These are phyloP conservation scores for Idaea biselata DNA, from an alignment of 2,888 invertebrate species.

Conservation along the genomic window DNA sequence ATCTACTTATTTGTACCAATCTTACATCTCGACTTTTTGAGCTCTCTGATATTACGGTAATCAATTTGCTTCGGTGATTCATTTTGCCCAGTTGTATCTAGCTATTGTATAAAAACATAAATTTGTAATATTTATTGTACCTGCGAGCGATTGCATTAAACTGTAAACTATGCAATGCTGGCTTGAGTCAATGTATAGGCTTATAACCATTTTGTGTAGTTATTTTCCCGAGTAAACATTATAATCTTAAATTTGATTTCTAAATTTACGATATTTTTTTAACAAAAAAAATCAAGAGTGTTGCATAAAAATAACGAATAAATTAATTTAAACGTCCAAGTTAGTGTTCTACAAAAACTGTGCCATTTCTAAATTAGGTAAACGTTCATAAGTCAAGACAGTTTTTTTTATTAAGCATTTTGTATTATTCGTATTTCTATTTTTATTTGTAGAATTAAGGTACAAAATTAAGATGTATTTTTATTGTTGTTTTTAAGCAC, in stretches of 20 bases:
- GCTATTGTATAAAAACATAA: neutral
- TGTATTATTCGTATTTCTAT: constrained; percentile 6
- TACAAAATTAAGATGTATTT: neutral
- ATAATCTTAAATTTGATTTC: neutral
- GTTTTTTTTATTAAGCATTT: neutral
- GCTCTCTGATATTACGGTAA: neutral
- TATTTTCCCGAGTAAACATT: no score
- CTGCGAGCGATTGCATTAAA: neutral
- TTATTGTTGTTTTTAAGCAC: neutral
- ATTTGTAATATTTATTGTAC: neutral
- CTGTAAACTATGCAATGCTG: neutral
- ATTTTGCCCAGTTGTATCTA: neutral
- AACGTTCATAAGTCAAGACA: constrained; percentile 23
- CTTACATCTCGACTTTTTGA: no score
- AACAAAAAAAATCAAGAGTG: constrained; percentile 8
- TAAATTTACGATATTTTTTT: neutral
- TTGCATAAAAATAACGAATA: neutral
- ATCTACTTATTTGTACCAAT: no score
- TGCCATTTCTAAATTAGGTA: constrained; percentile 51
- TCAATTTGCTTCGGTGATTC: neutral
- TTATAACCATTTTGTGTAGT: neutral
- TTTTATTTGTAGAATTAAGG: constrained; percentile 5
- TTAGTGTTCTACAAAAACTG: constrained; percentile 39
- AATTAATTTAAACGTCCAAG: constrained; percentile 22
- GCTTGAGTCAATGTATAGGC: neutral